These are phyloP conservation scores for Actias luna DNA, from an alignment of 2,888 invertebrate genomes.

Conservation along the genomic window DNA sequence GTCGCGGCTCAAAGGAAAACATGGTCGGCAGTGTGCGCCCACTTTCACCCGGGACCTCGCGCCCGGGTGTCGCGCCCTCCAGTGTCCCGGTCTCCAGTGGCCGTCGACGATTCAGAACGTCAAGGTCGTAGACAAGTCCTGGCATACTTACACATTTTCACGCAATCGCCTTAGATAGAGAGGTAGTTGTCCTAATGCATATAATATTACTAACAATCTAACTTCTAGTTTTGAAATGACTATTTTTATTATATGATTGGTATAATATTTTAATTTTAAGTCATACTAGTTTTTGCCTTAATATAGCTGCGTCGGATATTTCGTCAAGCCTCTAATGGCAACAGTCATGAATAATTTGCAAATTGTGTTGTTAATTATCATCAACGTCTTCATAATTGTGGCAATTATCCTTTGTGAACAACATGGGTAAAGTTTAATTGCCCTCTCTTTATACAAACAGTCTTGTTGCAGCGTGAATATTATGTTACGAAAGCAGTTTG, in stretches of 20 bases:
- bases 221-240: background rate
- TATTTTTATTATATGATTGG: background rate
- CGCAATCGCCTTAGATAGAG: slow-evolving; percentile 21
- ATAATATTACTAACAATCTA: background rate
- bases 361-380: slow-evolving; percentile 11
- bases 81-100: slow-evolving; percentile 49
- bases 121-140: slow-evolving; percentile 58
- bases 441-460: slow-evolving; percentile 5
- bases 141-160: slow-evolving; percentile 41
- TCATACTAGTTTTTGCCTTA: background rate
- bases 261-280: too few relatives aligned
- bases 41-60: slow-evolving; percentile 38
- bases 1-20: slow-evolving; percentile 29
- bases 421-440: slow-evolving; percentile 3
- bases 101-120: slow-evolving; percentile 40
- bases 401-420: slow-evolving; percentile 13
- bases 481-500: background rate
- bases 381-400: slow-evolving; percentile 11
- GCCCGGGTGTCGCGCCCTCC: slow-evolving; percentile 33
- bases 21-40: slow-evolving; percentile 36
- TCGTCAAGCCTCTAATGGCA: background rate
- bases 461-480: background rate
- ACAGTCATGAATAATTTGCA: slow-evolving; percentile 6
- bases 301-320: background rate
- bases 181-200: background rate